phyloP scores from a whole-genome alignment of 2,797 vertebrate species.

The Sphaeramia orbicularis region DNA sequence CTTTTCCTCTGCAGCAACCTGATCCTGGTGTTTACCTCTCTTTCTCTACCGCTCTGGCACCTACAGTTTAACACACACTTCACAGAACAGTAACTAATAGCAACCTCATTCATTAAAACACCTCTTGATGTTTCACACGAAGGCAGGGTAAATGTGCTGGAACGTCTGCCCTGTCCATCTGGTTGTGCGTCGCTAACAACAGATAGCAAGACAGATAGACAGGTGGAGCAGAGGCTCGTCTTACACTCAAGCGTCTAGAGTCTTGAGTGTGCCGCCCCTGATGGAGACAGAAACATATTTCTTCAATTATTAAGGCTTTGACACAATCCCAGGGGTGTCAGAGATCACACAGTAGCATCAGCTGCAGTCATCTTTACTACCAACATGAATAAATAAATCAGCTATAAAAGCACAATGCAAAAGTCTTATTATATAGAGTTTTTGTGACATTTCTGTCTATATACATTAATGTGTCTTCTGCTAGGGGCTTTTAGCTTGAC shows the following conservation, averaged over 20 bases:
- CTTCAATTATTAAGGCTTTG: slow-evolving; percentile 56
- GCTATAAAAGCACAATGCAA: slow-evolving; percentile 29
- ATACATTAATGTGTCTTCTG: slow-evolving; percentile 42
- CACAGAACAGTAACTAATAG: slow-evolving; percentile 86
- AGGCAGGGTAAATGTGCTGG: slow-evolving; percentile 84
- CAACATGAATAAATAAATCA: slow-evolving; percentile 37
- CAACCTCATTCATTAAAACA: slow-evolving; percentile 86
- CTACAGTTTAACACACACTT: slow-evolving; percentile 67
- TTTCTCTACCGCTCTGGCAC: slow-evolving; percentile 33
- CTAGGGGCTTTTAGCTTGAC: slow-evolving; percentile 27
- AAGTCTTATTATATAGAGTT: slow-evolving; percentile 31
- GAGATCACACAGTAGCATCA: slow-evolving; percentile 37
- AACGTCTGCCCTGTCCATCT: slow-evolving; percentile 78
- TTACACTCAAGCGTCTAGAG: slow-evolving; percentile 52
- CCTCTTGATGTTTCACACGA: slow-evolving; percentile 80
- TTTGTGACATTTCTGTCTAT: slow-evolving; percentile 46
- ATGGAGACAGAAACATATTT: slow-evolving; percentile 67
- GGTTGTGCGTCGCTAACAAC: slow-evolving; percentile 64
- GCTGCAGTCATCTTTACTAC: slow-evolving; percentile 48
- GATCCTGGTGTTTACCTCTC: slow-evolving; percentile 62
- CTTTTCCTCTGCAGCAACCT: slow-evolving; percentile 56
- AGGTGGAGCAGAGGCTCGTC: slow-evolving; percentile 65
- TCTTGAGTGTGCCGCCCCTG: slow-evolving; percentile 27
- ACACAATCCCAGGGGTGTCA: slow-evolving; percentile 35
- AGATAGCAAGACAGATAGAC: slow-evolving; percentile 71